phyloP scores from a whole-genome alignment of 2,113 vertebrate species.

The Chaetorhynchus papuensis region DNA sequence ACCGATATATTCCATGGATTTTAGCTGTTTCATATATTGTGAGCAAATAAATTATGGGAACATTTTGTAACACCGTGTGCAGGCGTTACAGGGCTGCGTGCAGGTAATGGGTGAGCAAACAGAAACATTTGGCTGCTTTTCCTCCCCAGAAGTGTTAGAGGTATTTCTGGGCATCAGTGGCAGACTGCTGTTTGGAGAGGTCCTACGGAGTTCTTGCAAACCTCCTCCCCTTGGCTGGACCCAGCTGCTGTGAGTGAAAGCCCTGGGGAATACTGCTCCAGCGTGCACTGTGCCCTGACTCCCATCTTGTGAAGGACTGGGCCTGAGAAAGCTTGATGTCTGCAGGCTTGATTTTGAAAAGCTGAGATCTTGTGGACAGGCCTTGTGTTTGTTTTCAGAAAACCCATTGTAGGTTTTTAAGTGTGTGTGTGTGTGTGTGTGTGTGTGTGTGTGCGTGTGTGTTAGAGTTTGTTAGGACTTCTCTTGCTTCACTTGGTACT shows the following conservation, averaged over 20 bases:
- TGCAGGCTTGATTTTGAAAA: neutral
- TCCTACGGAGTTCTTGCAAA: neutral
- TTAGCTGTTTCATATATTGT: neutral
- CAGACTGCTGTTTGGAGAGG: neutral
- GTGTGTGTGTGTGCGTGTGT: neutral
- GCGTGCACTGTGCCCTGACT: rapidly evolving
- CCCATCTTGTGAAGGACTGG: neutral
- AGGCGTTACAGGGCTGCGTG: neutral
- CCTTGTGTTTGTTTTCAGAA: neutral
- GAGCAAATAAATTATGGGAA: neutral
- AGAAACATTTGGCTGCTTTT: neutral
- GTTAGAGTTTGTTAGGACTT: neutral
- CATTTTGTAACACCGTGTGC: neutral
- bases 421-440: neutral
- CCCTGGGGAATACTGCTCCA: neutral
- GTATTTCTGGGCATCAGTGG: neutral
- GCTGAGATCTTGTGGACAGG: neutral
- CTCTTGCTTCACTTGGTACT: neutral
- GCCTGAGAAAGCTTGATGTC: neutral
- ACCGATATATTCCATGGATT: neutral
- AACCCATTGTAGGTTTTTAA: neutral
- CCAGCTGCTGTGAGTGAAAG: neutral
- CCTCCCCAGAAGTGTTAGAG: neutral
- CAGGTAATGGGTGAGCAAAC: neutral
- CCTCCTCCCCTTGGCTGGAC: neutral